phyloP scores from a whole-genome alignment of 2,797 vertebrate species.

The Sebastes cheni region DNA sequence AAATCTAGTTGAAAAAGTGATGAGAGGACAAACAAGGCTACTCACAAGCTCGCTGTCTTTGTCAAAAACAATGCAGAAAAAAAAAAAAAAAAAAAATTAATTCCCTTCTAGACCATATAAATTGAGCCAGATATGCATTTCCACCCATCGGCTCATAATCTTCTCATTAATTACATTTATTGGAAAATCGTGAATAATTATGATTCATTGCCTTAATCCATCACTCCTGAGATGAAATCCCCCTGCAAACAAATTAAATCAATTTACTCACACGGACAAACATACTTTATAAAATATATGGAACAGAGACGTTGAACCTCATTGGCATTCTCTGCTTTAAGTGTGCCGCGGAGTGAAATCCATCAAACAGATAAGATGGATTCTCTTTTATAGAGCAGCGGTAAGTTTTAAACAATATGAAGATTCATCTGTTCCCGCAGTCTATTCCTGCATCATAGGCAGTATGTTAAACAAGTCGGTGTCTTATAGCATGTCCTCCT shows the following conservation, averaged over 20 bases:
- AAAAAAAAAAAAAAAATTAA: neutral
- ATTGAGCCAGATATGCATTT: conserved; percentile 33
- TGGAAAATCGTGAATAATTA: conserved; percentile 57
- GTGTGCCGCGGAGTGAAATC: conserved; percentile 36
- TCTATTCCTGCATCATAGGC: conserved; percentile 48
- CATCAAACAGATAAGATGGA: conserved; percentile 51
- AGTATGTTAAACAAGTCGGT: conserved; percentile 46
- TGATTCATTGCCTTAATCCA: conserved; percentile 69
- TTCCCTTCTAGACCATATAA: conserved; percentile 1
- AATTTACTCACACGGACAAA: conserved; percentile 31
- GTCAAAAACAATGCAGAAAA: neutral
- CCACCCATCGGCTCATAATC: conserved; percentile 47
- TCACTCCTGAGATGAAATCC: conserved; percentile 55
- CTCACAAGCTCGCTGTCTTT: neutral
- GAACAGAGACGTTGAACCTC: conserved; percentile 19
- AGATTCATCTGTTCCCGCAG: conserved; percentile 50
- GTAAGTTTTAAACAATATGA: conserved; percentile 50
- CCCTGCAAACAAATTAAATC: conserved; percentile 42
- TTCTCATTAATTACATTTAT: conserved; percentile 68
- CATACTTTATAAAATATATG: neutral
- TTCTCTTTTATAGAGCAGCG: conserved; percentile 47
- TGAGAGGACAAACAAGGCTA: neutral
- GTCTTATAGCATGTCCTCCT: conserved; percentile 16
- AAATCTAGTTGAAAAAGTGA: neutral
- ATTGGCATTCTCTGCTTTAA: conserved; percentile 37